phyloP scores from a whole-genome alignment of 2,797 vertebrate genomes.

The Sebastes taczanowskii region DNA sequence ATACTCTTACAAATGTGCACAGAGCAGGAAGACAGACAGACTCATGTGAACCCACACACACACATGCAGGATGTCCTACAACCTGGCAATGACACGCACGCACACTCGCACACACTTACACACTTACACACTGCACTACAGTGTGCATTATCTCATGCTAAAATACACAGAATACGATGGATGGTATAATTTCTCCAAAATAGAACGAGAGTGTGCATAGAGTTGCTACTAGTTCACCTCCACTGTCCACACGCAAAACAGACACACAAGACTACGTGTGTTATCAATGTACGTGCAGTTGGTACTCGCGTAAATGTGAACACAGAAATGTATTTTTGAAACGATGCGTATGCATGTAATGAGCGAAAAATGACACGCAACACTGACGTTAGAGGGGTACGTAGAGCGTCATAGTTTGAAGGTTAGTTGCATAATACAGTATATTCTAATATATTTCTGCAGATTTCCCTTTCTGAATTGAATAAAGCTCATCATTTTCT shows the following conservation, averaged over 20 bases:
- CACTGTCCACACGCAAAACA: not conserved
- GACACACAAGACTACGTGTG: not conserved
- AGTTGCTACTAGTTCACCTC: conserved; percentile 4
- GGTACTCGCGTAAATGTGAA: not conserved
- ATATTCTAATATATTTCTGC: not conserved
- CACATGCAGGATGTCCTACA: not conserved
- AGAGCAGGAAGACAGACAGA: conserved; percentile 1
- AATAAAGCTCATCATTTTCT: not conserved
- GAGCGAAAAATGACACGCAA: no score
- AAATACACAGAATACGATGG: not conserved
- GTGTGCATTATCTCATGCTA: not conserved
- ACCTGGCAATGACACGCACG: not conserved
- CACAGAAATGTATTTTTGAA: no score
- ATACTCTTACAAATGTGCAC: not conserved
- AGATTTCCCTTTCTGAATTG: not conserved
- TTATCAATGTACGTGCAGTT: not conserved
- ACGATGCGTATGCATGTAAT: fast-evolving
- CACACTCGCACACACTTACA: not conserved
- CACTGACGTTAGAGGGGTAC: no score
- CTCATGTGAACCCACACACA: conserved; percentile 2
- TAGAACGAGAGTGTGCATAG: not conserved
- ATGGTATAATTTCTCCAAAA: not conserved
- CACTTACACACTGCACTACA: not conserved
- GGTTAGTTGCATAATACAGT: not conserved
- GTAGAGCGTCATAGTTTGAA: no score